These are phyloP conservation scores for Tanypteryx hageni DNA, from an alignment of 2,888 invertebrate genomes.

Conservation along the genomic window DNA sequence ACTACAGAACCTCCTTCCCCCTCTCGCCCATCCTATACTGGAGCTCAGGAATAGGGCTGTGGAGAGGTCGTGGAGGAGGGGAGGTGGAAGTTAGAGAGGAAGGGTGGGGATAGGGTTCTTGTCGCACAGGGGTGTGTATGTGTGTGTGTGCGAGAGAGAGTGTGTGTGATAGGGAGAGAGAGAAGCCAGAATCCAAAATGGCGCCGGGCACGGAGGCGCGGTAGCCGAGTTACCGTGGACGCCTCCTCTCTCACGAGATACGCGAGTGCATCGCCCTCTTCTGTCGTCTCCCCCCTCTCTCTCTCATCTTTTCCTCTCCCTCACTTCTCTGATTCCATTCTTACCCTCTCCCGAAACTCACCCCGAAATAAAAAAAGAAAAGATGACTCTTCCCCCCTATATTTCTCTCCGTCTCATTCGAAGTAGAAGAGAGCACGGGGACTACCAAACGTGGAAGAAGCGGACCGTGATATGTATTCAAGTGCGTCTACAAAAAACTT, in stretches of 20 bases:
- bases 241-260: neutral
- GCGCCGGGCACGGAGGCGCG: slow-evolving; percentile 21
- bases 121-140: slow-evolving; percentile 13
- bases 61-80: neutral
- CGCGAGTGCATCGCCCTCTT: neutral
- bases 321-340: neutral
- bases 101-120: neutral
- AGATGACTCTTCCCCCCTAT: neutral
- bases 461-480: slow-evolving; percentile 13
- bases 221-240: neutral
- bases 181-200: slow-evolving; percentile 49
- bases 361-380: neutral
- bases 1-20: neutral
- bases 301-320: neutral
- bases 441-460: slow-evolving; percentile 25
- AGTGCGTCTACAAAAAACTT: neutral
- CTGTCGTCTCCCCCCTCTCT: neutral
- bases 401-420: neutral
- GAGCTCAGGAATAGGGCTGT: slow-evolving; percentile 27
- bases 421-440: neutral
- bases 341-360: neutral
- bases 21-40: neutral
- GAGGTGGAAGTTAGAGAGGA: neutral
- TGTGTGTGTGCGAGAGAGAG: neutral
- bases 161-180: neutral